Base-by-base conservation (phyloP, 2,888 invertebrate species). In the Synergus japonicus region DNA sequence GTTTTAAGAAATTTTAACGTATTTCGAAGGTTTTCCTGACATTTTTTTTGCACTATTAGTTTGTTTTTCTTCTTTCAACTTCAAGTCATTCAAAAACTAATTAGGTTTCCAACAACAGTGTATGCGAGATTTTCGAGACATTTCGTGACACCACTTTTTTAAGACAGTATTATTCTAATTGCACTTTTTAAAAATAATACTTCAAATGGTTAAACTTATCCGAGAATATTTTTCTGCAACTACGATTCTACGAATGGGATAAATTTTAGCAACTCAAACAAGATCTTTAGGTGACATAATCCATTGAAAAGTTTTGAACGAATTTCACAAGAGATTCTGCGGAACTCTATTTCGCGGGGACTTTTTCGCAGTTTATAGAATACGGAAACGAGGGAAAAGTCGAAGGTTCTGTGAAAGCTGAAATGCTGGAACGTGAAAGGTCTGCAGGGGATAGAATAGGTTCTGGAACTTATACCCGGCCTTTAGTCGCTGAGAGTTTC, bases 391-490 rank as follows among this genome's bases (percentile, higher is more conserved):
- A 69, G 49, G 37, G 37, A 37, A 60, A 69, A 49, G 29, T 46
- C 29, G 15, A 69, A 69, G 49, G 69, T 29, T 49, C 49, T 69
- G 44, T 13, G 49, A 69, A 69, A 22, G 49, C 49, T 49, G 49
- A 67, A 46, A 67, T 44, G 22, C 46, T 44, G 46, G 46, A 22
- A 69, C 49, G 69, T 69, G 46, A 46, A 67, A 67, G 67, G 49
- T 69, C 69, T 54, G 69, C 22, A 54, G 49, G 37, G 69, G 69
- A 69, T 46, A 54, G n/a, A 54, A 69, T 69, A 37, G 49, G 49
- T 69, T 13, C 54, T 69, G n/a, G 37, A 69, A 69, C 49, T 69
- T 69, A 69, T 69, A 69, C 15, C 49, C 46, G 69, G 54, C 69
- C 67, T 76, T 41, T 66, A 29, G 22, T 15, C 60, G 60, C 29